phyloP scores from a whole-genome alignment of 2,888 invertebrate genomes.

The Podabrus alpinus region DNA sequence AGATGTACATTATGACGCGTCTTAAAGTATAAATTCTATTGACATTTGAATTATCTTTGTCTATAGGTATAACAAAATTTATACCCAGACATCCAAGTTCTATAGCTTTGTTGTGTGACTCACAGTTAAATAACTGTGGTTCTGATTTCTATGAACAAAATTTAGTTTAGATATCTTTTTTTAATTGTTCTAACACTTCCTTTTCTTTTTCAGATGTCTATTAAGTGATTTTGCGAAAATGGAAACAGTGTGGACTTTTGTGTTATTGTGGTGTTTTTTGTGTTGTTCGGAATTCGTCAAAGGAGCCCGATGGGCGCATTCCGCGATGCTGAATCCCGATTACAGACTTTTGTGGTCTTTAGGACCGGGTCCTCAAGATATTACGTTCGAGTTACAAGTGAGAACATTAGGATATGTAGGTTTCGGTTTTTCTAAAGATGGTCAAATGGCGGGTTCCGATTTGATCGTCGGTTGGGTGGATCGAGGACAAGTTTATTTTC shows the following conservation, averaged over 20 bases:
- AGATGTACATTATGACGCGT: background rate
- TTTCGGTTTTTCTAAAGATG: conserved; percentile 82
- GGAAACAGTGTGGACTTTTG: conserved; percentile 25
- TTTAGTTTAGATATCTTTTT: background rate
- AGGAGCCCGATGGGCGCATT: conserved; percentile 56
- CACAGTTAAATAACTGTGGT: background rate
- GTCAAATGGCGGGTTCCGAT: conserved; percentile 81
- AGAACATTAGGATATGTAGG: conserved; percentile 85
- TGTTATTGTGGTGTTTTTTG: conserved; percentile 44
- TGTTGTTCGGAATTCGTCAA: conserved; percentile 49
- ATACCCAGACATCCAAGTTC: background rate
- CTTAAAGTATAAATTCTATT: background rate
- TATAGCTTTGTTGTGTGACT: background rate
- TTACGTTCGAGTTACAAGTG: conserved; percentile 83
- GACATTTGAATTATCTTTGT: background rate
- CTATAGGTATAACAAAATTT: background rate
- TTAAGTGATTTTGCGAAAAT: conserved; percentile 27
- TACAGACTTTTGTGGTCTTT: conserved; percentile 72
- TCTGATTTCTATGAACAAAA: background rate
- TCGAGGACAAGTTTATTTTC: conserved; percentile 77
- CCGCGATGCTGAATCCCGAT: conserved; percentile 61
- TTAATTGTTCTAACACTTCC: background rate
- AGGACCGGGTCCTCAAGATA: conserved; percentile 70
- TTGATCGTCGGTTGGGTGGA: conserved; percentile 90
- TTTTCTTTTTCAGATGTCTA: conserved; percentile 24